Conservation (phyloP, 2,113 vertebrate genomes). For the Circaetus gallicus region DNA sequence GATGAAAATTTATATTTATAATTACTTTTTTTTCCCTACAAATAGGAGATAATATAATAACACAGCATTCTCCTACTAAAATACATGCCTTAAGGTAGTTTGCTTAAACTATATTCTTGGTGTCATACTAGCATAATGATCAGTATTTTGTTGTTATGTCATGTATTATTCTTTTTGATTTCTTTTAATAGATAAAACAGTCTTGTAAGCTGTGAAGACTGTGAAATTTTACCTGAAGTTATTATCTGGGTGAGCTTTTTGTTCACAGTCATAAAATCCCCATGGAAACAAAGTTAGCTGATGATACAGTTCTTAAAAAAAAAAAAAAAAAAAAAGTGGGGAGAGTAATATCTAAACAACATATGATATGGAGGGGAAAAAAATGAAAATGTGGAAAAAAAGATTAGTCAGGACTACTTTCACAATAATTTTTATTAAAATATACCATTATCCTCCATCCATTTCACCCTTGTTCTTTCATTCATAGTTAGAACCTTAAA, state of each 20-base stretch:
- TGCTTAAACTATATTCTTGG: background rate
- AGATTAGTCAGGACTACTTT: background rate
- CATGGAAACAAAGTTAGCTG: background rate
- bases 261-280: background rate
- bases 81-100: background rate
- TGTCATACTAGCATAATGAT: background rate
- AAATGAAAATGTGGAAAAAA: background rate
- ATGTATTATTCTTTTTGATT: background rate
- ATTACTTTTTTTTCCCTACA: background rate
- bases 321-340: no score
- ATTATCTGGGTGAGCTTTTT: background rate
- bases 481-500: conserved; percentile 22
- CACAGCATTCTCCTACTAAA: background rate
- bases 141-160: background rate
- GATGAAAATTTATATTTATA: background rate
- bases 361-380: background rate
- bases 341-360: background rate
- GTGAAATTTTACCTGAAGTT: background rate
- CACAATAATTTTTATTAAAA: background rate
- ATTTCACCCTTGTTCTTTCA: background rate
- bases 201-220: background rate
- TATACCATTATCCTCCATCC: background rate
- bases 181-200: background rate
- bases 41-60: background rate
- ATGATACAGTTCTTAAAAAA: background rate